These are phyloP conservation scores for Copidosoma aretas DNA, from an alignment of 2,888 invertebrate genomes.

Conservation along the genomic window DNA sequence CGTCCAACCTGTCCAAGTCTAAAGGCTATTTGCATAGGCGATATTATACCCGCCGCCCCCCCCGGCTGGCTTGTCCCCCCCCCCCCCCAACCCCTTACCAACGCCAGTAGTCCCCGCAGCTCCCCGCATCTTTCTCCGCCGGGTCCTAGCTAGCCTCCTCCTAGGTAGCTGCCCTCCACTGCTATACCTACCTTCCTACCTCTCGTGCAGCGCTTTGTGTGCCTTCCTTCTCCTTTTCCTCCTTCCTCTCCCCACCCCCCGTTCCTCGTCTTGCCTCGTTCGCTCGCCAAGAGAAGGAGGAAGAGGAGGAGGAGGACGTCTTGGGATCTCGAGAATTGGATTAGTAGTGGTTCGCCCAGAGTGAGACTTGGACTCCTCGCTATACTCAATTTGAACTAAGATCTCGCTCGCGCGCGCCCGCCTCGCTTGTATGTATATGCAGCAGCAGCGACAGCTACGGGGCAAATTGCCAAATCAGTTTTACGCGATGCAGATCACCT, in stretches of 20 bases:
- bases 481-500: conserved; percentile 60
- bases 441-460: too few species aligned
- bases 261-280: conserved; percentile 26
- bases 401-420: conserved; percentile 48
- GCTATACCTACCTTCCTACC: neutral
- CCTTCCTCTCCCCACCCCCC: conserved; percentile 41
- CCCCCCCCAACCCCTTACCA: conserved; percentile 25
- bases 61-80: conserved; percentile 35
- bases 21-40: conserved; percentile 63
- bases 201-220: conserved; percentile 15
- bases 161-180: neutral
- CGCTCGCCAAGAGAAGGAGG: conserved; percentile 20
- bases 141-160: neutral
- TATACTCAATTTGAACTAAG: conserved; percentile 63
- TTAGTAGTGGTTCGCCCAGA: conserved; percentile 62
- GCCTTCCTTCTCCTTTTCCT: conserved; percentile 37
- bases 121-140: conserved; percentile 29
- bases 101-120: neutral
- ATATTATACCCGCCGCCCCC: conserved; percentile 57
- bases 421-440: conserved; percentile 40
- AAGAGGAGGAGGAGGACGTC: conserved; percentile 53
- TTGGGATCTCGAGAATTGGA: conserved; percentile 61
- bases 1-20: conserved; percentile 61
- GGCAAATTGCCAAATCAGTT: conserved; percentile 63
- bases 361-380: conserved; percentile 58